Conservation (phyloP, 2,888 invertebrate genomes). For the Eugnorisma glareosa region DNA sequence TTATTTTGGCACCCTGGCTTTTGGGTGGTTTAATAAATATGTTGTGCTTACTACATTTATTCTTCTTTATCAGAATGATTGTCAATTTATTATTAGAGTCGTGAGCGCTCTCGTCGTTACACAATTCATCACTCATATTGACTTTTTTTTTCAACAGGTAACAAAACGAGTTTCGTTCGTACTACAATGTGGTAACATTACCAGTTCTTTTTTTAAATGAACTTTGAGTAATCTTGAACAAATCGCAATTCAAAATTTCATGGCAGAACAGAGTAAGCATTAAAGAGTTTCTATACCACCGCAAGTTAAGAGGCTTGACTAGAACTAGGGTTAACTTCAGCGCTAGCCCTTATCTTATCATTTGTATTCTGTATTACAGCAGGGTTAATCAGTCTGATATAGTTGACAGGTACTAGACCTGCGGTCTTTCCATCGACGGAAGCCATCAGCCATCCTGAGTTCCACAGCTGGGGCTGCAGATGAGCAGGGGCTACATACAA, state of each 20-base stretch:
- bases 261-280: conserved; percentile 29
- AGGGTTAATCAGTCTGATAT: conserved; percentile 83
- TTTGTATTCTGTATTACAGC: background rate
- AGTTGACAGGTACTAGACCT: conserved; percentile 92
- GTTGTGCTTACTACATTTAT: conserved; percentile 20
- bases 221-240: background rate
- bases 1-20: conserved; percentile 43
- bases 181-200: background rate
- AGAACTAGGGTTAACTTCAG: background rate
- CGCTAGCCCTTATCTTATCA: background rate
- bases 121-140: background rate
- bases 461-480: conserved; percentile 93
- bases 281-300: background rate
- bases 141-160: background rate
- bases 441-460: conserved; percentile 93
- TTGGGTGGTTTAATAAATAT: conserved; percentile 18
- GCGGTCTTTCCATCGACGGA: conserved; percentile 89
- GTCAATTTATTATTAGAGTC: background rate
- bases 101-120: background rate
- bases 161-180: background rate
- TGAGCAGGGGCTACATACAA: conserved; percentile 95
- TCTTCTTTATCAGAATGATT: background rate
- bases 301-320: conserved; percentile 11
- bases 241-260: conserved; percentile 26
- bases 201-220: background rate